phyloP scores from a whole-genome alignment of 2,113 vertebrate genomes.

The Mesocricetus auratus region DNA sequence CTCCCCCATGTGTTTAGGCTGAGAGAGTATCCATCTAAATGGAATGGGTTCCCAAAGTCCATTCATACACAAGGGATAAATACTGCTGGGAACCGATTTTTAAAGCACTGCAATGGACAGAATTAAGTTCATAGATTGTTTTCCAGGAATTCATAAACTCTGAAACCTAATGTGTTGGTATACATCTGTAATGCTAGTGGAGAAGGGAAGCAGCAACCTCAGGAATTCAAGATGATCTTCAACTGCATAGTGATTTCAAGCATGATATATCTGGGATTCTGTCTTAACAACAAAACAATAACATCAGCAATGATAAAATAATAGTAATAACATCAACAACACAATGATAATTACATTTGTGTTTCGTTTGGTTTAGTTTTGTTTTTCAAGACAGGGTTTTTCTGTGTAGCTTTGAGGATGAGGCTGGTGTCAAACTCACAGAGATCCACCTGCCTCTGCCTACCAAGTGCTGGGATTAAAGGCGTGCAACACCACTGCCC shows the following conservation, averaged over 20 bases:
- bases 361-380: no score
- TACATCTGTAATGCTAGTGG: neutral
- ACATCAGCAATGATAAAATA: neutral
- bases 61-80: no score
- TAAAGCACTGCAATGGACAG: neutral
- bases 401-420: no score
- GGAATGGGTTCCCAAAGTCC: no score
- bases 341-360: neutral
- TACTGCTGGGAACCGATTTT: neutral
- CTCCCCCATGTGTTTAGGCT: no score
- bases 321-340: neutral
- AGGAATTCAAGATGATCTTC: neutral
- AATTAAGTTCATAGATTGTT: neutral
- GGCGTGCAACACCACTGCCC: no score
- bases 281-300: neutral
- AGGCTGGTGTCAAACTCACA: no score
- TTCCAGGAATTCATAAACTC: neutral
- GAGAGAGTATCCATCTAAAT: no score
- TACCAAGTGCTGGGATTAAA: no score
- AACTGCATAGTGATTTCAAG: neutral
- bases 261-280: neutral
- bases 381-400: no score
- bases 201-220: neutral
- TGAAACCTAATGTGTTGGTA: neutral
- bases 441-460: no score